phyloP scores from a whole-genome alignment of 2,797 vertebrate genomes.

The Heteromormyrus szaboi region DNA sequence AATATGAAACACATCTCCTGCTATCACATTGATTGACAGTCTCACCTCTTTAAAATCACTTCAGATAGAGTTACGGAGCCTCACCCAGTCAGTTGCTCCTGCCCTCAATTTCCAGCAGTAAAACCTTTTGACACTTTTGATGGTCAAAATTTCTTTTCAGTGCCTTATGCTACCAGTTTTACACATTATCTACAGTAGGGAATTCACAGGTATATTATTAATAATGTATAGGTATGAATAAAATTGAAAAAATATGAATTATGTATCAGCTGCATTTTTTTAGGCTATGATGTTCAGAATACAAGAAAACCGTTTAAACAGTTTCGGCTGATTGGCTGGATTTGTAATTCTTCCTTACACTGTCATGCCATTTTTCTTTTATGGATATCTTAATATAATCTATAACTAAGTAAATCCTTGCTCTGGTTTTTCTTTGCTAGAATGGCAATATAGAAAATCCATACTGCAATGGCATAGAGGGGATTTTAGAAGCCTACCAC shows the following conservation, averaged over 20 bases:
- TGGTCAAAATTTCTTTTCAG: background rate
- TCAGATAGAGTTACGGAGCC: background rate
- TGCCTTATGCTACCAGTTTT: background rate
- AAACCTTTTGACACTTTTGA: background rate
- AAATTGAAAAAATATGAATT: background rate
- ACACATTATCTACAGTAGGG: background rate
- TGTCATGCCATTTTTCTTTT: background rate
- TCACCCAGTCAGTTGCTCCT: background rate
- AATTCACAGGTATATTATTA: background rate
- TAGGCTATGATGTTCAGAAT: background rate
- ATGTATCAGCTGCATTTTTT: background rate
- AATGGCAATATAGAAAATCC: slow-evolving; percentile 88
- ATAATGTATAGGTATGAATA: slow-evolving; percentile 6
- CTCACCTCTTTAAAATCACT: background rate
- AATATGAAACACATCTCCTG: background rate
- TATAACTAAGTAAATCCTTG: background rate
- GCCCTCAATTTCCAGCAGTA: background rate
- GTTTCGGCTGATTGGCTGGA: background rate
- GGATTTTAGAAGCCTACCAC: slow-evolving; percentile 89
- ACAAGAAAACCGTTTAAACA: background rate
- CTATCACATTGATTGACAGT: slow-evolving; percentile 16
- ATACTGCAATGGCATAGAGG: slow-evolving; percentile 84
- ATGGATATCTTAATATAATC: background rate
- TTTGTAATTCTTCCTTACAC: background rate
- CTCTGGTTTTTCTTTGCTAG: slow-evolving; percentile 46